Percentiles rank a stretch among this genome's conserved stretches.
Conservation (phyloP, 2,797 vertebrate species). For the Lates japonicus region DNA sequence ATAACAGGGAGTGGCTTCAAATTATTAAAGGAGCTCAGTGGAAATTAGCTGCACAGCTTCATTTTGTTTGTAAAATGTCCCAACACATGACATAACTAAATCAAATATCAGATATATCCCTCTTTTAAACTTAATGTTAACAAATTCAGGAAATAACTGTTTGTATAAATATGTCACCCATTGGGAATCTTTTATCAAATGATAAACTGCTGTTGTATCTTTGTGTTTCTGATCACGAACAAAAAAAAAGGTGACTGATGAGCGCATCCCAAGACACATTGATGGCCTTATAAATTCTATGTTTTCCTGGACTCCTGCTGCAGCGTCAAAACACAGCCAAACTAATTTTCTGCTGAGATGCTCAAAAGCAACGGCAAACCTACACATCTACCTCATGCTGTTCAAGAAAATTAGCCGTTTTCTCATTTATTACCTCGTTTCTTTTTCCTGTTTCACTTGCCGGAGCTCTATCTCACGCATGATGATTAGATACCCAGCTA, state of each 20-base stretch:
- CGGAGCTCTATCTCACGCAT: slow-evolving; percentile 50
- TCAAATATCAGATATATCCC: background rate
- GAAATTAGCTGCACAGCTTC: slow-evolving; percentile 32
- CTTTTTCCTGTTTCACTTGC: slow-evolving; percentile 51
- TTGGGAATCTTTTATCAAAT: slow-evolving; percentile 9
- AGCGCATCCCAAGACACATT: slow-evolving; percentile 28
- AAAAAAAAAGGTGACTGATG: slow-evolving; percentile 39
- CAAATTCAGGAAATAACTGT: background rate
- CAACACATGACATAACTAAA: background rate
- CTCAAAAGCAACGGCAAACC: slow-evolving; percentile 59
- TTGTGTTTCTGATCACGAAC: slow-evolving; percentile 26
- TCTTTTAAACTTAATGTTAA: background rate
- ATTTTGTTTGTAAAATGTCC: slow-evolving; percentile 27
- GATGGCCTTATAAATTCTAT: slow-evolving; percentile 39
- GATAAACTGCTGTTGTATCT: background rate
- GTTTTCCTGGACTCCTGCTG: slow-evolving; percentile 53
- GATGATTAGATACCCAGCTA: slow-evolving; percentile 74
- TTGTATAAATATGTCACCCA: background rate
- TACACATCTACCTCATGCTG: slow-evolving; percentile 70
- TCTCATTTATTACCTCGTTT: slow-evolving; percentile 67
- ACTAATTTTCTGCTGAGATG: slow-evolving; percentile 64
- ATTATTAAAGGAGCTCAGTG: slow-evolving; percentile 49
- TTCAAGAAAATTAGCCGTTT: slow-evolving; percentile 71
- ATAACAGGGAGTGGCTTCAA: slow-evolving; percentile 48
- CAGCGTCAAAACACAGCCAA: slow-evolving; percentile 40